Percentiles rank a stretch among this genome's conserved stretches.
Evolutionary conservation across 2,797 vertebrate species (phyloP).

Genomic region (Brachyalestes nurse): DNA sequence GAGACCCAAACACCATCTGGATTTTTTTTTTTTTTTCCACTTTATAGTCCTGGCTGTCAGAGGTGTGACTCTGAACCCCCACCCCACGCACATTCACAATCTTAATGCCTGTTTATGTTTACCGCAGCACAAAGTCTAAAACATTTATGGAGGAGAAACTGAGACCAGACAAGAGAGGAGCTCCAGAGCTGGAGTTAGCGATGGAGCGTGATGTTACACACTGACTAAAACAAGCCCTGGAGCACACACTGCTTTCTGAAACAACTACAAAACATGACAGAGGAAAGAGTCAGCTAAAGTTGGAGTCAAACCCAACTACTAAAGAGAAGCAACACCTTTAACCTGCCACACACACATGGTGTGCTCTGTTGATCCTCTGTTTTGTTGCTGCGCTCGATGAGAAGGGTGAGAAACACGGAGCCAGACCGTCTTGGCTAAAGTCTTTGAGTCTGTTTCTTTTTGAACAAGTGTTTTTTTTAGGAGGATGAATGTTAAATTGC

Average conservation of each 20-base stretch:
- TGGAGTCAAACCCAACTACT: constrained; percentile 35
- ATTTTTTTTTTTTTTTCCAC: constrained; percentile 27
- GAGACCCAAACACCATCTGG: constrained; percentile 16
- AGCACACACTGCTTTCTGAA: constrained; percentile 24
- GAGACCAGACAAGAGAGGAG: constrained; percentile 47
- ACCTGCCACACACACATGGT: constrained; percentile 1
- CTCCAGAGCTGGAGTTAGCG: constrained; percentile 39
- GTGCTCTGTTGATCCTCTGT: constrained; percentile 4
- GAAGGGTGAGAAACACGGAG: constrained; percentile 5
- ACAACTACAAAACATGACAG: constrained; percentile 27
- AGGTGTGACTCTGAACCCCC: constrained; percentile 25
- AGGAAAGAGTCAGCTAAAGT: constrained; percentile 24
- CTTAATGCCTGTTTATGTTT: constrained; percentile 62
- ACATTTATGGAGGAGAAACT: constrained; percentile 59
- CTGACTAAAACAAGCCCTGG: constrained; percentile 30
- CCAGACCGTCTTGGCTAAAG: neutral
- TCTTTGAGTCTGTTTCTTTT: neutral
- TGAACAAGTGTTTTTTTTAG: neutral
- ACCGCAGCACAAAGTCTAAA: constrained; percentile 58
- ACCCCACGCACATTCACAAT: constrained; percentile 28
- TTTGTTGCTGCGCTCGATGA: neutral
- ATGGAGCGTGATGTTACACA: constrained; percentile 26
- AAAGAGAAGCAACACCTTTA: constrained; percentile 27
- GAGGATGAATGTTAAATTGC: neutral
- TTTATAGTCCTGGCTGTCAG: constrained; percentile 39